These are phyloP conservation scores for Cephus pulcher DNA, from an alignment of 2,888 invertebrate genomes.

Conservation along the genomic window DNA sequence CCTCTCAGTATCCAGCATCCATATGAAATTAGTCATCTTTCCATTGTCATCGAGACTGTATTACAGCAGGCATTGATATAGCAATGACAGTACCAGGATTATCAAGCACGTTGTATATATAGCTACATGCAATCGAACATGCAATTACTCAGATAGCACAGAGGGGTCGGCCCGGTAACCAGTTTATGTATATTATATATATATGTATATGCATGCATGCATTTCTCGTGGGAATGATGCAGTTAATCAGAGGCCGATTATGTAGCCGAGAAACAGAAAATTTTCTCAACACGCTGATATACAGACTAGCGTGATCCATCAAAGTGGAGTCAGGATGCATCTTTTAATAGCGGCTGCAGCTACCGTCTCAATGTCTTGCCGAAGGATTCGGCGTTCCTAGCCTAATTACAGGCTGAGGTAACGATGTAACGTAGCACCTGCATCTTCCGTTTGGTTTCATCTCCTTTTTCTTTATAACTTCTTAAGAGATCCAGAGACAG, in stretches of 20 bases:
- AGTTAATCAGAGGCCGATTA: neutral
- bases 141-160: no score
- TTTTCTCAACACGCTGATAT: neutral
- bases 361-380: constrained; percentile 36
- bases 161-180: no score
- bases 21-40: no score
- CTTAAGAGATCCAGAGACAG: neutral
- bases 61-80: no score
- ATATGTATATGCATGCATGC: no score
- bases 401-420: constrained; percentile 52
- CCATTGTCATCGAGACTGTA: no score
- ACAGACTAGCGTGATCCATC: constrained; percentile 5
- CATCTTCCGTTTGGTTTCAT: constrained; percentile 43
- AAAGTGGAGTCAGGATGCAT: constrained; percentile 29
- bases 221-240: neutral
- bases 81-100: no score
- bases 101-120: no score
- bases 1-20: no score
- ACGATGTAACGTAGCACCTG: constrained; percentile 40
- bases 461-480: constrained; percentile 12
- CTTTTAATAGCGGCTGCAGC: constrained; percentile 34
- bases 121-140: no score
- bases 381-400: constrained; percentile 50
- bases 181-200: no score
- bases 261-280: neutral